Evolutionary conservation across 2,888 invertebrate species (phyloP).

Genomic region (Agonopterix arenella): DNA sequence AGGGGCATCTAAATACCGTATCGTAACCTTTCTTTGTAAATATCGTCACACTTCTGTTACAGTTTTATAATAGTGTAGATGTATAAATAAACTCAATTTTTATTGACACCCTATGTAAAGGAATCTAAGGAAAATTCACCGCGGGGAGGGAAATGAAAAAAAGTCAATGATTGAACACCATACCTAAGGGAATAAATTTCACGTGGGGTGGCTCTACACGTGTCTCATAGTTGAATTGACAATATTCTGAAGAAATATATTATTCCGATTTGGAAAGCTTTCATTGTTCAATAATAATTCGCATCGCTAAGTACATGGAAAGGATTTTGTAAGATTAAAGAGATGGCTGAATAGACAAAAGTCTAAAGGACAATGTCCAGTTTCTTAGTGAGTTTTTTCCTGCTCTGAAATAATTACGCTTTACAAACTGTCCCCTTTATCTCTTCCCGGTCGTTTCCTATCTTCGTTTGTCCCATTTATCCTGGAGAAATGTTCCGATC

Average conservation of each 20-base stretch:
- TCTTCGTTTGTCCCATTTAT: conserved; percentile 49
- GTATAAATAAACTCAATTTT: not conserved
- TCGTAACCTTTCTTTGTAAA: not conserved
- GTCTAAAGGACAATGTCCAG: conserved; percentile 13
- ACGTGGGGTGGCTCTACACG: conserved; percentile 38
- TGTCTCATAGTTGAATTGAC: conserved; percentile 56
- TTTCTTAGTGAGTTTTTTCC: conserved; percentile 20
- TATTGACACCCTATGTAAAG: not conserved
- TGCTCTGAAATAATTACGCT: conserved; percentile 52
- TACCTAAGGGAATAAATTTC: conserved; percentile 72
- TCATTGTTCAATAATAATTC: conserved; percentile 1
- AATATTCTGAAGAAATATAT: conserved; percentile 42
- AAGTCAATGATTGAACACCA: conserved; percentile 71
- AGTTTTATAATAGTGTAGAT: too few relatives aligned
- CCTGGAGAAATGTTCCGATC: conserved; percentile 18
- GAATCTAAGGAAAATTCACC: conserved; percentile 26
- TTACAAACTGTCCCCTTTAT: conserved; percentile 54
- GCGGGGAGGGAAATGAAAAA: conserved; percentile 39
- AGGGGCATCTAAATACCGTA: too few relatives aligned
- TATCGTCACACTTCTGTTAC: too few relatives aligned
- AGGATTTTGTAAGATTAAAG: conserved; percentile 13
- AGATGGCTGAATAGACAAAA: conserved; percentile 15
- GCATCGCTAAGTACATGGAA: not conserved
- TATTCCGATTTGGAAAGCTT: conserved; percentile 5
- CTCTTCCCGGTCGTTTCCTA: conserved; percentile 41